A percentile compares a stretch with the other conserved stretches of the same genome.
These are phyloP conservation scores for Abrostola triplasia DNA, from an alignment of 2,888 invertebrate genomes.

Conservation along the genomic window DNA sequence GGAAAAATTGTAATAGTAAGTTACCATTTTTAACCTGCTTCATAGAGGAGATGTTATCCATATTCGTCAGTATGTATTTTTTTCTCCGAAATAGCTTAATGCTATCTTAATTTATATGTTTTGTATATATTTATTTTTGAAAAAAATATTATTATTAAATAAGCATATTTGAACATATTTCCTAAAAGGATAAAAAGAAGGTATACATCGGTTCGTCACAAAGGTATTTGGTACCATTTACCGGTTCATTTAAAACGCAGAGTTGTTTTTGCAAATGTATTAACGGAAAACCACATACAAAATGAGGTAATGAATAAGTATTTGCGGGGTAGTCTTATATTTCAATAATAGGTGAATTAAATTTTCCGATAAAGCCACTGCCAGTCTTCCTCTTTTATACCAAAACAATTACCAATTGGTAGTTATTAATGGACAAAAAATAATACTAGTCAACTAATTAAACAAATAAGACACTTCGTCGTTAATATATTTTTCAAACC, in stretches of 20 bases:
- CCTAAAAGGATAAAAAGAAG: neutral
- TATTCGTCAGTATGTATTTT: too few species aligned
- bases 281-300: neutral
- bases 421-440: too few species aligned
- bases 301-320: neutral
- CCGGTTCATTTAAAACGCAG: neutral
- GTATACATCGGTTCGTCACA: neutral
- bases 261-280: neutral
- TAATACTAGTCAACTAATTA: too few species aligned
- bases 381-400: neutral
- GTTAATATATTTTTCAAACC: too few species aligned
- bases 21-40: neutral
- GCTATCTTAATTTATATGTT: neutral
- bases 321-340: neutral
- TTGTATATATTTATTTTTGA: conserved; percentile 2
- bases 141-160: neutral
- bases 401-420: too few species aligned
- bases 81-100: neutral
- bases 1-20: neutral
- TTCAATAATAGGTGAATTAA: neutral
- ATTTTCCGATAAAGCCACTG: neutral
- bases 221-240: neutral
- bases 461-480: too few species aligned
- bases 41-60: too few species aligned
- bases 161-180: neutral